Conservation (phyloP, 2,113 vertebrate genomes). For the Sphyrna mokarran region DNA sequence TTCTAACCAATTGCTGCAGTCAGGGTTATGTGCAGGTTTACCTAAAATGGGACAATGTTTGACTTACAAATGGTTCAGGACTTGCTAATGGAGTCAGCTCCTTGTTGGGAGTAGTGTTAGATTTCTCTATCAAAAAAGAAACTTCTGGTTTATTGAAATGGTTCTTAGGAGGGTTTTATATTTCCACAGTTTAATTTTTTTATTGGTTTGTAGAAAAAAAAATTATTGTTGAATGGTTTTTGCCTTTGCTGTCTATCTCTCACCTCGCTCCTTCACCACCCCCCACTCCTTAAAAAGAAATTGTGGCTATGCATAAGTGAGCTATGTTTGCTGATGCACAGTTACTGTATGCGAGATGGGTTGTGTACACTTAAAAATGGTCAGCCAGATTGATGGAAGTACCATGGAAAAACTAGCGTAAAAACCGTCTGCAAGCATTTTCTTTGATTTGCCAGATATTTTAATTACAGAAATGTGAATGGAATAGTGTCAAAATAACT, state of each 20-base stretch:
- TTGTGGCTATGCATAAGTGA: not conserved
- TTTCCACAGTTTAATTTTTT: not conserved
- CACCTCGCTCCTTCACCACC: too few relatives aligned
- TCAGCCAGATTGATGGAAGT: not conserved
- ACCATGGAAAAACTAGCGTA: not conserved
- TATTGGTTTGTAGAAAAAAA: not conserved
- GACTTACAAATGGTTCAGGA: not conserved
- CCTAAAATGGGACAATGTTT: not conserved
- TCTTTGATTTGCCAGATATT: not conserved
- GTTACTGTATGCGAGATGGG: not conserved
- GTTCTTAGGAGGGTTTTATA: not conserved
- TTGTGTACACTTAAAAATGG: not conserved
- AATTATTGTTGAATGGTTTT: not conserved
- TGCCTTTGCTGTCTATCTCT: not conserved
- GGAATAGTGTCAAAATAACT: not conserved
- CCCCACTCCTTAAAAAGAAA: not conserved
- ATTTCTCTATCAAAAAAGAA: not conserved
- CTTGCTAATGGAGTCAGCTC: not conserved
- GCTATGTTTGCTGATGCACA: too few relatives aligned
- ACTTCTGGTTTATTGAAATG: not conserved
- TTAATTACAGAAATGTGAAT: constrained; percentile 20
- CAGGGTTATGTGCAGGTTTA: not conserved
- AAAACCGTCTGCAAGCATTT: not conserved
- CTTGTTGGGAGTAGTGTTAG: not conserved
- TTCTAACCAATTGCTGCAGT: not conserved